Evolutionary conservation across 2,797 vertebrate species (phyloP), one percentile per base, ranked within the genome.

Genomic region (Macropodus opercularis): DNA sequence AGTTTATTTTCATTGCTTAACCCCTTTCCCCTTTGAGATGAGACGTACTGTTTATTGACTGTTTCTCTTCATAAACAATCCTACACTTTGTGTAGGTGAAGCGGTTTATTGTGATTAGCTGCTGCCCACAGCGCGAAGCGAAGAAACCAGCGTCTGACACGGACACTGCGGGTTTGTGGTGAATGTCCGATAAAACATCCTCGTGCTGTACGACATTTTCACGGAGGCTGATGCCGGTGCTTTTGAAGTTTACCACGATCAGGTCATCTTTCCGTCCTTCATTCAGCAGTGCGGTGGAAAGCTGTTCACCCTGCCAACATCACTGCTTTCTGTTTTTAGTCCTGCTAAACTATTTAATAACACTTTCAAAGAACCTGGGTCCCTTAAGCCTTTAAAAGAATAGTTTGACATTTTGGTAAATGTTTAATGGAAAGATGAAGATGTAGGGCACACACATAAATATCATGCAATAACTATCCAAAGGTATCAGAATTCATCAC

Each of bases 191-290:
- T 50, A 31, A 46, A 44, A 35, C 51, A 24, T 24, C 50, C 24
- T 11, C 2, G 10, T 26, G 18, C 31, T 21, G 35, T 40, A 40
- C 13, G 38, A 39, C 14, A 9, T 38, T 57, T 57, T 60, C 27
- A 56, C 44, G 2, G 22, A 27, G 12, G 36, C 34, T 8, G 54
- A 59, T 7, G 3, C 22, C 52, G 10, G 26, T 22, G 36, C 53
- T 44, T 38, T 48, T 68, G 17, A 36, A 46, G 15, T 78, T 72
- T 66, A 26, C 17, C 34, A 36, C 42, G 22, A 61, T 56, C 47
- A 22, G 44, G 46, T 67, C 10, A 57, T 59, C 57, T 75, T 69
- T 75, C 63, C 55, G 22, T 66, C 74, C 65, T 14, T 51, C 39
- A 26, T 46, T 52, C 6, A 3, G 41, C 17, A 34, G 52, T 40